Evolutionary conservation across 2,113 vertebrate species (phyloP), one percentile per base, ranked within the genome.

Genomic region (Muscicapa adusta): DNA sequence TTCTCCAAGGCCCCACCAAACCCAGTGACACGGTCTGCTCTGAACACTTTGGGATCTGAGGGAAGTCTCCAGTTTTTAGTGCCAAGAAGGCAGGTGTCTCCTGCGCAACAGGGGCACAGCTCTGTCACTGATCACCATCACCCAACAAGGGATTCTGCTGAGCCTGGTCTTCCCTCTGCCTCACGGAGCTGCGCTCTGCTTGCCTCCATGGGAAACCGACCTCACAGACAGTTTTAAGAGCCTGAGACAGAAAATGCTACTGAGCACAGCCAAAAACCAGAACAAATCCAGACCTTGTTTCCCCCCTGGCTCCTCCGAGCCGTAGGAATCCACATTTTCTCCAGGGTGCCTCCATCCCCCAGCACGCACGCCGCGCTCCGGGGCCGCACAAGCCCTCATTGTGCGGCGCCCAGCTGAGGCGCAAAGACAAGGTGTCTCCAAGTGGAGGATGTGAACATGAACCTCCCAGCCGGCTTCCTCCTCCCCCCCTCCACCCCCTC

Each of bases 361-460:
- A 62, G 77, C 3, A 33, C 3, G 85, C 29, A 62, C 18, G 5
- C 51, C 34, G 20, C 47, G 22, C 87, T 89, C 34, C 28, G 5
- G 43, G 65, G 81, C 93, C 0, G n/a, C 93, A 97, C 97, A 97
- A 95, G 76, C 74, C 82, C 89, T 79, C 95, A 96, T 97, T 97
- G 97, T 97, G 93, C 28, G 1, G 72, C 42, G 29, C 57, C 78
- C 76, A 24, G 95, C 45, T 13, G 75, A 92, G 92, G 91, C 93
- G 86, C 61, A 70, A 90, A 77, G 85, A 96, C 95, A 73, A 97
- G 96, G 97, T 96, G 93, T 96, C 96, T 96, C 95, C 94, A 29
- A 94, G 96, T 3, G 34, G 93, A 94, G 96, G 95, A 95, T 85
- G 94, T 77, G 88, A 93, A 91, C 85, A 72, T 16, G 75, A 88